These are phyloP conservation scores for Mixornis gularis DNA, from an alignment of 2,113 vertebrate genomes.

Conservation along the genomic window DNA sequence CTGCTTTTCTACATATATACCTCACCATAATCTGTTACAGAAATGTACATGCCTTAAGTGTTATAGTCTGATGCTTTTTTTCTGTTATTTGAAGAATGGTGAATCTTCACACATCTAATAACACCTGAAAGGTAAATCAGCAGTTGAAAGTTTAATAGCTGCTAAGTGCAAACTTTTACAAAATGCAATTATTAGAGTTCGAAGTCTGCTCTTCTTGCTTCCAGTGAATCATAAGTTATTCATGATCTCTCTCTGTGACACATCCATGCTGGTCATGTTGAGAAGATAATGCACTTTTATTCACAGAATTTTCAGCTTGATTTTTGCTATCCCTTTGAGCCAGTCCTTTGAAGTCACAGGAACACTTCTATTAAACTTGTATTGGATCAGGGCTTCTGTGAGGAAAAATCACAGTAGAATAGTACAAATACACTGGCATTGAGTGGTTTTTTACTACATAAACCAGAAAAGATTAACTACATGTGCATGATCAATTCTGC, in stretches of 20 bases:
- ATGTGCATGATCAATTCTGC: background rate
- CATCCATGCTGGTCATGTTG: background rate
- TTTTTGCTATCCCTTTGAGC: background rate
- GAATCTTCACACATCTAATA: background rate
- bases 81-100: background rate
- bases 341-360: background rate
- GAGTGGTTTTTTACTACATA: background rate
- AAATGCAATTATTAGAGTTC: background rate
- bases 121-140: background rate
- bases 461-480: background rate
- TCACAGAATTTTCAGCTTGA: background rate
- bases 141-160: background rate
- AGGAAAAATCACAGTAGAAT: background rate
- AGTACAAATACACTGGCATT: background rate
- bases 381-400: background rate
- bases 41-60: background rate
- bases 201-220: background rate
- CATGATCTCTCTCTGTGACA: background rate
- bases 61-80: background rate
- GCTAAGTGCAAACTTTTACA: background rate
- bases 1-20: background rate
- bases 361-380: background rate
- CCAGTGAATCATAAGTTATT: conserved; percentile 3
- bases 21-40: background rate
- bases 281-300: background rate